Percentiles rank a stretch among this genome's conserved stretches.
Conservation (phyloP, 2,888 invertebrate species). For the Fragum sueziense region DNA sequence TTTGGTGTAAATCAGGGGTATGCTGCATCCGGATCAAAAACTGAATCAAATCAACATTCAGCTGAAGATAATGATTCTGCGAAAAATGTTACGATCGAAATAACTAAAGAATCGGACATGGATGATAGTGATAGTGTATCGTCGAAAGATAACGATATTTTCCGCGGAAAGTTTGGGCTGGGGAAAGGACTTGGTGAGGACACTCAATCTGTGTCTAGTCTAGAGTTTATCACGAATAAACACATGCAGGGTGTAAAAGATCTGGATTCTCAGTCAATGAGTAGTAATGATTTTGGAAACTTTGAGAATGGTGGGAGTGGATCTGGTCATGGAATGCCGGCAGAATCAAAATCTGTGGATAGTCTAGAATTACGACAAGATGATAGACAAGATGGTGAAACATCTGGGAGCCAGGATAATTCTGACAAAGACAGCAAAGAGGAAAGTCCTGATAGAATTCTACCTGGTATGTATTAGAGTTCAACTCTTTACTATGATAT, state of each 20-base stretch:
- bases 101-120: slow-evolving; percentile 42
- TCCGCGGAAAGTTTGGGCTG: slow-evolving; percentile 50
- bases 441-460: slow-evolving; percentile 36
- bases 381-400: slow-evolving; percentile 24
- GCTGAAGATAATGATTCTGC: not conserved
- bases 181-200: slow-evolving; percentile 68
- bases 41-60: not conserved
- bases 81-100: slow-evolving; percentile 42
- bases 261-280: slow-evolving; percentile 65
- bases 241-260: slow-evolving; percentile 59
- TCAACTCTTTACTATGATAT: no score
- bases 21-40: slow-evolving; percentile 37
- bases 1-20: slow-evolving; percentile 56
- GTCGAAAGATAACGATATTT: slow-evolving; percentile 58
- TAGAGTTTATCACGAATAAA: slow-evolving; percentile 72
- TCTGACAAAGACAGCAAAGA: slow-evolving; percentile 52
- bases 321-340: slow-evolving; percentile 23
- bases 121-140: slow-evolving; percentile 61
- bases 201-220: slow-evolving; percentile 78
- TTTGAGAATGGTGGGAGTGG: slow-evolving; percentile 50
- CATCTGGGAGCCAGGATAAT: slow-evolving; percentile 36
- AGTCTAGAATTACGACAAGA: slow-evolving; percentile 74
- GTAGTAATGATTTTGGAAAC: slow-evolving; percentile 71
- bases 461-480: not conserved
- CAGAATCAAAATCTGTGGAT: slow-evolving; percentile 78